Evolutionary conservation across 2,113 vertebrate species (phyloP), one percentile per base, ranked within the genome.

Genomic region (Speoplatyrhinus poulsoni): DNA sequence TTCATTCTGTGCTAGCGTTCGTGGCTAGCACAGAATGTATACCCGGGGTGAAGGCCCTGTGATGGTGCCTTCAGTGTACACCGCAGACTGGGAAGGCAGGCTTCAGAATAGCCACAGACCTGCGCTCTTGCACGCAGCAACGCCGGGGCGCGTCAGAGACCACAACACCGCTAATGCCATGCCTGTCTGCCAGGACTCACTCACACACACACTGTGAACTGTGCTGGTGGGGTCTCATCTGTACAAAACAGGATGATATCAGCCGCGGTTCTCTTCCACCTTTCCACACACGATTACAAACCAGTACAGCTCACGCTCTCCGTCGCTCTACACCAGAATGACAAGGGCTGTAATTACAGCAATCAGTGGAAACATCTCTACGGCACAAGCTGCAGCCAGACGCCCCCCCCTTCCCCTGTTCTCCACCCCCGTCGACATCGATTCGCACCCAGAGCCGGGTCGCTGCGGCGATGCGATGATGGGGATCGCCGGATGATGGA

Each of bases 141-240:
- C 84, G 83, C 85, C 70, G 86, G 26, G 84, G 84, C 76, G 87
- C 87, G 89, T 86, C 87, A 60, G 68, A 82, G 81, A 72, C 84
- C 73, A 62, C 75, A 86, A 61, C 73, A 77, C 80, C 88, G 70
- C 85, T 86, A 88, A 88, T 85, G 70, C 76, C 69, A 66, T 59
- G 84, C 87, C 82, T 73, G 84, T 73, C 78, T 88, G 85, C 83
- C 86, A 88, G 87, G 88, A 57, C 74, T 32, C 76, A 65, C 68
- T 65, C 71, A 69, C 67, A 70, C 56, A 70, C 17, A 60, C 55
- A 56, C 9, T 41, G 4, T 41, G 36, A 41, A 41, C 36, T 1
- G 36, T 74, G 80, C 85, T 77, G 82, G 84, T 84, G 73, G 67
- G 73, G 81, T 85, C 79, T 85, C 81, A 80, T 86, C 81, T 81